Conservation (phyloP, 2,888 invertebrate genomes). For the Dryadula phaetusa region DNA sequence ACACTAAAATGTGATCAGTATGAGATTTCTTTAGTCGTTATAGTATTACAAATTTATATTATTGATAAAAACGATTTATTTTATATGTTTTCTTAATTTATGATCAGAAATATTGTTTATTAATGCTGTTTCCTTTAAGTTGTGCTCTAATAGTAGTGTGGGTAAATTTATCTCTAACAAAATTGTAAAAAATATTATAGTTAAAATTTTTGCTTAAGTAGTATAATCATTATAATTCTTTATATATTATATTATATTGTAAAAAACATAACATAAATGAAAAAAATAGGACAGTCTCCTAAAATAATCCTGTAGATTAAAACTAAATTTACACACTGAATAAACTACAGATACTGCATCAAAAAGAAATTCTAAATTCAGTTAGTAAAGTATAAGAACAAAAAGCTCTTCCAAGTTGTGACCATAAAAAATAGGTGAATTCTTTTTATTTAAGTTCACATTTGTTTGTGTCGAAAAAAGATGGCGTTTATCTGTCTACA, state of each 20-base stretch:
- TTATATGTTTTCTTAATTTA: not conserved
- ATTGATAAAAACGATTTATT: not conserved
- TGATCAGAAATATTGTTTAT: not conserved
- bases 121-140: not conserved
- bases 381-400: not conserved
- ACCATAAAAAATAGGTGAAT: not conserved
- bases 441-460: not conserved
- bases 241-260: no score
- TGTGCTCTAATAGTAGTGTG: no score
- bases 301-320: no score
- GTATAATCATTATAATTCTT: no score
- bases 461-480: constrained; percentile 47
- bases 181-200: no score
- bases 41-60: constrained; percentile 3
- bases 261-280: no score
- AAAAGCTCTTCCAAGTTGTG: not conserved
- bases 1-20: not conserved
- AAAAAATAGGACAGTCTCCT: no score
- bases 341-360: not conserved
- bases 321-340: no score
- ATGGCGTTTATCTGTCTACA: constrained; percentile 57
- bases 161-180: no score
- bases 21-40: not conserved
- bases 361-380: not conserved
- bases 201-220: not conserved